Conservation (phyloP, 1,140 invertebrate species). For the Calycopis cecrops region DNA sequence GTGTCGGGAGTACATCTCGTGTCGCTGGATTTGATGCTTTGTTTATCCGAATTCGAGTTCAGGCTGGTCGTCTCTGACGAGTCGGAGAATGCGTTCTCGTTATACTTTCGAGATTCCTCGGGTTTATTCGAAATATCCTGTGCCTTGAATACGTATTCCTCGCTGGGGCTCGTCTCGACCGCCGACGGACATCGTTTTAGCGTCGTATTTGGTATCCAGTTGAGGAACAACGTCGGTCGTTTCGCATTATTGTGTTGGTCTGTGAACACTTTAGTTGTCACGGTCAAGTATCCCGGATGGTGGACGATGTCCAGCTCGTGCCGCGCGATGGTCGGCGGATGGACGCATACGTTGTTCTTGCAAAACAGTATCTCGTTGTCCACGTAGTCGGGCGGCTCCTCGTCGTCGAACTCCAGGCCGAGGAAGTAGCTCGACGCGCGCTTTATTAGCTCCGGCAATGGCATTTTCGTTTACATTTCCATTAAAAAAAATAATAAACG, state of each 20-base stretch:
- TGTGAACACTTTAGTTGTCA: conserved; percentile 85
- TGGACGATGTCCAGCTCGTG: conserved; percentile 89
- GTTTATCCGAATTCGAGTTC: conserved; percentile 70
- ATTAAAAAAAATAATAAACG: conserved; percentile 36
- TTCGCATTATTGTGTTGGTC: conserved; percentile 82
- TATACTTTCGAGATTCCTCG: conserved; percentile 35
- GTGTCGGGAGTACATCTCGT: conserved; percentile 54
- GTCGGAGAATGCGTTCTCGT: conserved; percentile 67
- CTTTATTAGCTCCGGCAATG: conserved; percentile 83
- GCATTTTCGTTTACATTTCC: conserved; percentile 78
- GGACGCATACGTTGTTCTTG: conserved; percentile 97
- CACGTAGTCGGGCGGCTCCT: conserved; percentile 78
- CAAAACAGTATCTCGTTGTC: conserved; percentile 91
- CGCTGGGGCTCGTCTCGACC: conserved; percentile 77
- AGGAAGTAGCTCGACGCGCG: conserved; percentile 86
- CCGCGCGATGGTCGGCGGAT: conserved; percentile 88
- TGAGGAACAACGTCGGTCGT: conserved; percentile 89
- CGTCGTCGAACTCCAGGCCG: conserved; percentile 79
- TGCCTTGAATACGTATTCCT: conserved; percentile 46
- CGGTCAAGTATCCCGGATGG: conserved; percentile 93
- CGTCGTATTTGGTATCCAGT: conserved; percentile 95
- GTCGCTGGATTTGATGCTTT: conserved; percentile 62
- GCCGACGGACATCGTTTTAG: conserved; percentile 90
- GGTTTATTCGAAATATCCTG: conserved; percentile 40
- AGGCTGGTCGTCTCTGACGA: conserved; percentile 70